Evolutionary conservation across 1,140 invertebrate genomes (phyloP), one percentile per base, ranked within the genome.

Genomic region (Phymorhynchus buccinoides): DNA sequence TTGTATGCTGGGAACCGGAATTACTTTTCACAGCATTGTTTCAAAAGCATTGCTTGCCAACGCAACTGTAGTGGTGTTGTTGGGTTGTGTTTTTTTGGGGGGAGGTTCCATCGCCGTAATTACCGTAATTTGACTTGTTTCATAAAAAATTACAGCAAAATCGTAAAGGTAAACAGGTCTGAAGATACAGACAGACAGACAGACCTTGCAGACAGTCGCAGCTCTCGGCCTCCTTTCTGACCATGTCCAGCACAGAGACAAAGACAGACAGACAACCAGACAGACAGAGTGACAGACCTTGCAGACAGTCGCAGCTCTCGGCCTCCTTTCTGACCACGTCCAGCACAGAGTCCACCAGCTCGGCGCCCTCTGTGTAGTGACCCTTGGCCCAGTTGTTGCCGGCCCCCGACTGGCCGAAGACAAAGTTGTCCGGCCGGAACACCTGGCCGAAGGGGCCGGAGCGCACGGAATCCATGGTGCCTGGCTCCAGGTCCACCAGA

Each of bases 321-420:
- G 96, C 95, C 93, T 98, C 97, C 92, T 97, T 98, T 37, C 97
- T 94, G 1, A 97, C 95, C 22, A 97, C 96, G 91, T 97, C 96
- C 42, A 97, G 92, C 2, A 96, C 96, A 52, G 95, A 95, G 90
- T 97, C 96, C 14, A 98, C 96, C 44, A 98, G 93, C 91, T 98
- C 97, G 7, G 97, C 97, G 12, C 97, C 97, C 94, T 98, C 97
- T 75, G 97, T 98, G 95, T 98, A 98, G 91, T 97, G 96, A 80
- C 97, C 77, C 93, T 98, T 98, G 52, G 97, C 97, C 96, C 97
- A 97, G 94, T 98, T 98, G 93, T 97, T 97, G 7, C 96, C 96
- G 62, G 95, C 95, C 91, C 96, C 96, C n/a, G 96, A 89, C 80
- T 92, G 90, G 48, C 92, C 92, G 85, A 93, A 93, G 32, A 93